Percentiles rank a stretch among this genome's conserved stretches.
These are phyloP conservation scores for Martes flavigula DNA, from an alignment of 2,797 vertebrate genomes.

Conservation along the genomic window DNA sequence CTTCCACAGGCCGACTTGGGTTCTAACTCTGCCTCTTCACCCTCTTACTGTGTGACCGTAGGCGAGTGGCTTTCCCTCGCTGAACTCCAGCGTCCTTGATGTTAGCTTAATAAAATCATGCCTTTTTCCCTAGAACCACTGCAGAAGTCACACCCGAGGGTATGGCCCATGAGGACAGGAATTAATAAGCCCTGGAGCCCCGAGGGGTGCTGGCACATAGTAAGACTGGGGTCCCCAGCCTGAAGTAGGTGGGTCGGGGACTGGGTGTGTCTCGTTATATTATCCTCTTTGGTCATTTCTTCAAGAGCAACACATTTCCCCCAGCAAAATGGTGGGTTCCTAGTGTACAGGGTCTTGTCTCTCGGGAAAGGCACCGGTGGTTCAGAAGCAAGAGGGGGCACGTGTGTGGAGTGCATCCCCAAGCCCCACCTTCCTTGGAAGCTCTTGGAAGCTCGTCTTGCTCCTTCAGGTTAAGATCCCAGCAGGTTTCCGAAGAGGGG, in stretches of 20 bases:
- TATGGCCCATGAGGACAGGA: neutral
- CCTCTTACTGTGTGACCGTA: neutral
- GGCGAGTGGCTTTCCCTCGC: neutral
- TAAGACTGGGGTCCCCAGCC: neutral
- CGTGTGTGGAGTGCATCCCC: neutral
- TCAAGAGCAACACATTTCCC: neutral
- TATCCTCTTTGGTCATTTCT: neutral
- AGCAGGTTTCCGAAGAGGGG: neutral
- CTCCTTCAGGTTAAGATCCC: neutral
- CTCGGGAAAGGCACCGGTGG: neutral
- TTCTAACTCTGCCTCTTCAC: too few species aligned
- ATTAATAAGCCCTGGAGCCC: neutral
- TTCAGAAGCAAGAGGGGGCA: neutral
- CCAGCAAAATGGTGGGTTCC: neutral
- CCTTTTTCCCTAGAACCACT: neutral
- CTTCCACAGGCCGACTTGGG: neutral
- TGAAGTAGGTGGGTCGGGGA: neutral
- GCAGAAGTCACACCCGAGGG: neutral
- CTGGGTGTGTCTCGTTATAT: neutral
- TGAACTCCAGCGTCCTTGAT: neutral
- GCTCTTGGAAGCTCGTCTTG: neutral
- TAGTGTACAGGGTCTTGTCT: neutral
- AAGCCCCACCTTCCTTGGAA: neutral
- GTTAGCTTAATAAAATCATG: neutral
- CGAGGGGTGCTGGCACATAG: neutral